Conservation (phyloP, 2,888 invertebrate genomes). For the Drosophila kambysellisi region DNA sequence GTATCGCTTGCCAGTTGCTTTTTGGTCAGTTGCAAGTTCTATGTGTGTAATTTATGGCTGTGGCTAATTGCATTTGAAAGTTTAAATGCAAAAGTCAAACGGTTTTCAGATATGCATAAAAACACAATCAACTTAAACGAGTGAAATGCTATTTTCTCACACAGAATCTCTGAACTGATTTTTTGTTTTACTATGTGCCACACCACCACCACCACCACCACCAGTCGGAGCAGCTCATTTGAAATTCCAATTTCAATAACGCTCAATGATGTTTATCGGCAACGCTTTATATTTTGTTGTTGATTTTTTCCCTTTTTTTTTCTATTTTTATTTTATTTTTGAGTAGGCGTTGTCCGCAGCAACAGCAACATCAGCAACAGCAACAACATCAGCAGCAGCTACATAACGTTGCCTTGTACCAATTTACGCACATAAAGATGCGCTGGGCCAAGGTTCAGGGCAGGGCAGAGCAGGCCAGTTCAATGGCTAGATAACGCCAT, state of each 20-base stretch:
- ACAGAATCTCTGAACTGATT: constrained; percentile 36
- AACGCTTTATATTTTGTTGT: constrained; percentile 34
- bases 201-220: background rate
- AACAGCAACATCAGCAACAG: constrained; percentile 37
- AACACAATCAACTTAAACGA: constrained; percentile 57
- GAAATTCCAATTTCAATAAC: constrained; percentile 81
- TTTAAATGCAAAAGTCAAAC: constrained; percentile 81
- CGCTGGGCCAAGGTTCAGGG: constrained; percentile 74
- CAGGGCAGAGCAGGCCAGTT: constrained; percentile 50
- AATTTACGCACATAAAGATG: constrained; percentile 71
- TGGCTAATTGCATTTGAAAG: constrained; percentile 78
- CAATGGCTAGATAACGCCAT: constrained; percentile 73
- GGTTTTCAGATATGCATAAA: constrained; percentile 76
- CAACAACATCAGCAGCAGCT: constrained; percentile 14
- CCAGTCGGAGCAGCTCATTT: constrained; percentile 61
- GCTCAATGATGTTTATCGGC: constrained; percentile 76
- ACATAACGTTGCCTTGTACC: constrained; percentile 73
- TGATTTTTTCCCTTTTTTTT: constrained; percentile 24
- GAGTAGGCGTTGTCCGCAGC: constrained; percentile 76
- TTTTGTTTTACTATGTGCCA: constrained; percentile 5
- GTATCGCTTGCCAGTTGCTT: constrained; percentile 43
- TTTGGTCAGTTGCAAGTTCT: constrained; percentile 63
- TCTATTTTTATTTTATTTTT: constrained; percentile 42
- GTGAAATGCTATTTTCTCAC: constrained; percentile 62
- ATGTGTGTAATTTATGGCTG: constrained; percentile 73